Conservation (phyloP, 2,888 invertebrate genomes). For the Xylophagus ater region DNA sequence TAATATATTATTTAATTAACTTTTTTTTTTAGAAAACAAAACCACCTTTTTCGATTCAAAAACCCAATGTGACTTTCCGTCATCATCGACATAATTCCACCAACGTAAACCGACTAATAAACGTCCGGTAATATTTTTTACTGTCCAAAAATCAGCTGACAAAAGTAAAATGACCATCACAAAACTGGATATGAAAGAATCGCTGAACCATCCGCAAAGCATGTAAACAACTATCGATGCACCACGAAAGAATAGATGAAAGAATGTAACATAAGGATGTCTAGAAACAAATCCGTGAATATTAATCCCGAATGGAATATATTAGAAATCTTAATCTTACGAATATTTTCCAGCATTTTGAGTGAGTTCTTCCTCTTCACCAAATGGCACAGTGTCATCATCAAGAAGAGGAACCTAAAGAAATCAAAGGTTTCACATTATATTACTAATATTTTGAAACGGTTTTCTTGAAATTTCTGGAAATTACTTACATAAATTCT, state of each 20-base stretch:
- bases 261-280: conserved; percentile 85
- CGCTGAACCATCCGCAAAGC: conserved; percentile 79
- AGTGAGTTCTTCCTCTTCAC: conserved; percentile 60
- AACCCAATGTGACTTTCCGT: conserved; percentile 95
- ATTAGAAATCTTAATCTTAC: conserved; percentile 26
- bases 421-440: conserved; percentile 34
- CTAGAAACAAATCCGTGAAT: conserved; percentile 43
- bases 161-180: conserved; percentile 79
- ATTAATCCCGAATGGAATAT: conserved; percentile 6
- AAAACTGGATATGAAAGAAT: conserved; percentile 93
- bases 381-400: conserved; percentile 77
- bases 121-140: conserved; percentile 81
- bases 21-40: conserved; percentile 11
- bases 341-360: conserved; percentile 31
- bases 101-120: conserved; percentile 91
- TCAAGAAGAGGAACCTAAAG: conserved; percentile 74
- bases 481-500: too few species aligned
- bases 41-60: conserved; percentile 62
- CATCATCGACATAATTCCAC: conserved; percentile 99
- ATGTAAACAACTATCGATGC: conserved; percentile 78
- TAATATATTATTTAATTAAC: neutral
- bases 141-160: conserved; percentile 98
- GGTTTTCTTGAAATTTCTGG: too few species aligned
- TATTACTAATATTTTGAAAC: conserved; percentile 22
- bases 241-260: conserved; percentile 80